A percentile compares a stretch with the other conserved stretches of the same genome.
Evolutionary conservation across 2,888 invertebrate species (phyloP).

Genomic region (Athripsodes cinereus): DNA sequence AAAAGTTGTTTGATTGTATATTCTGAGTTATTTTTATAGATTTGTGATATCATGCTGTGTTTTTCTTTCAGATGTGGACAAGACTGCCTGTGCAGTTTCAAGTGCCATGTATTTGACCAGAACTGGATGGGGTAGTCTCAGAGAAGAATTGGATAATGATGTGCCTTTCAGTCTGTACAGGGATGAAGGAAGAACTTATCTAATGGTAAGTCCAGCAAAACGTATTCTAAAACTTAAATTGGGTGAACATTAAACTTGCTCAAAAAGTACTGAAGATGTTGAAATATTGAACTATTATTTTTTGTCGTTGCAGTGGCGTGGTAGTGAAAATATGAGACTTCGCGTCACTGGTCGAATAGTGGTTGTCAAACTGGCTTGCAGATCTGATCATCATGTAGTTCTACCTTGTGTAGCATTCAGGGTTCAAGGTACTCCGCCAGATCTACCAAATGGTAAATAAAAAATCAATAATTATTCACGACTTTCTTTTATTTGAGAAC

Average conservation of each 20-base stretch:
- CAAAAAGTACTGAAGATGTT: too few species aligned
- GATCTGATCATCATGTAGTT: conserved; percentile 60
- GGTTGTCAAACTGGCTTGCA: conserved; percentile 71
- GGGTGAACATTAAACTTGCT: too few species aligned
- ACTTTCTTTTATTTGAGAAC: background rate
- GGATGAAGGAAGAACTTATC: conserved; percentile 73
- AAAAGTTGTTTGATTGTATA: background rate
- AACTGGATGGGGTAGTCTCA: conserved; percentile 73
- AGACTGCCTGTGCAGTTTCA: conserved; percentile 78
- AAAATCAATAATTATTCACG: background rate
- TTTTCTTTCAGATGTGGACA: conserved; percentile 62
- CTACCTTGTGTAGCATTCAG: conserved; percentile 81
- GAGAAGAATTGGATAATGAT: conserved; percentile 68
- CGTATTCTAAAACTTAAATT: too few species aligned
- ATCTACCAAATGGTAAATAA: conserved; percentile 49
- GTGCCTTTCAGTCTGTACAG: conserved; percentile 73
- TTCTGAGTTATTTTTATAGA: too few species aligned
- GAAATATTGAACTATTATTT: too few species aligned
- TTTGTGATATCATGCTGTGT: too few species aligned
- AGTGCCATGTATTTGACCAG: conserved; percentile 75
- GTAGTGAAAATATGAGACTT: conserved; percentile 64
- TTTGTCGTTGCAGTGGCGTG: conserved; percentile 81
- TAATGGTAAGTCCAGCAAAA: conserved; percentile 48
- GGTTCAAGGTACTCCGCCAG: conserved; percentile 70
- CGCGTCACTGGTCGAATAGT: conserved; percentile 75